Base-by-base conservation (phyloP, 1,140 invertebrate genomes). In the Rhagoletis zephyria region DNA sequence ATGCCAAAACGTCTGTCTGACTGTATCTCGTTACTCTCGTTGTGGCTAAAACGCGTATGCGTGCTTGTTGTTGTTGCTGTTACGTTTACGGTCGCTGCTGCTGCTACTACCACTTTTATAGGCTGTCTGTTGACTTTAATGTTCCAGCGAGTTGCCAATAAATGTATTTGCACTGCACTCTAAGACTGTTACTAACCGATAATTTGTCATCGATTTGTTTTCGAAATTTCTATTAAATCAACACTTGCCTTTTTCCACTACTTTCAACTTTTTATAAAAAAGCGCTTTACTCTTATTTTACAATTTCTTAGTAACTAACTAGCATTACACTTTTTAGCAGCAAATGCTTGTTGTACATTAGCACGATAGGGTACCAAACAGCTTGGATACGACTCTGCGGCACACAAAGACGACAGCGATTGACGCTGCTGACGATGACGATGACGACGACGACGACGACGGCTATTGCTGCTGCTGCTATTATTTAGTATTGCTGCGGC, bases 321-420 rank as follows among this genome's bases (percentile, higher is more conserved):
- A 56, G 16, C 56, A n/a, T 51, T 81, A 48, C 74, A 81, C 48
- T 56, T 81, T 59, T 56, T 19, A 81, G 74, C 74, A 56, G 16
- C 14, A 51, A 30, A 56, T 48, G 16, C 7, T 81, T 56, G 74
- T 81, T 81, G n/a, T 81, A 81, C 19, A 56, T 56, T 81, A 30
- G 48, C 48, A 81, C 74, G 19, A 56, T 81, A 16, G 14, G 30
- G 30, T 30, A 30, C 30, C 74, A 81, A 2, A 81, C 16, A 81
- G 56, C 74, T 81, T 48, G 30, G 48, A 81, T 48, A 19, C 74
- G 48, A 81, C 74, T 81, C 74, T 19, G 16, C 48, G 48, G 45
- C 5, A 81, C 6, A 81, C 6, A 81, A 81, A 81, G 74, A 51
- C 74, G 74, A 74, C 42, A 74, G 70, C 6, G 70, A 48, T 77